Evolutionary conservation across 2,113 vertebrate genomes (phyloP).

Genomic region (Grammomys dolichurus): DNA sequence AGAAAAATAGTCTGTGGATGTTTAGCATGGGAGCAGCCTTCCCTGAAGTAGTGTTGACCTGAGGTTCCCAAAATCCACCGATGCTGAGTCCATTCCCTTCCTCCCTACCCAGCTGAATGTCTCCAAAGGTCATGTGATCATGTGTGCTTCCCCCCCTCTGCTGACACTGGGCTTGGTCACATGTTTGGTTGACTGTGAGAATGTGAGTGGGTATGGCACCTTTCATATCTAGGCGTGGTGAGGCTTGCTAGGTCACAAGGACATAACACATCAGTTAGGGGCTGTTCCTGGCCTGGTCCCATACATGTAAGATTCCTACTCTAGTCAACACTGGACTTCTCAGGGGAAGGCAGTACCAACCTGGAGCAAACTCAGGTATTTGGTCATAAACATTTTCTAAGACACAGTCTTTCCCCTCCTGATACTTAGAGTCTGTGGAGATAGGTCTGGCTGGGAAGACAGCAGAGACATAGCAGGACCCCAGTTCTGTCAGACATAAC

Average conservation of each 20-base stretch:
- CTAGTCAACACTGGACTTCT: background rate
- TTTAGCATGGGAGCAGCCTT: background rate
- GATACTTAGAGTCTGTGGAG: too few relatives aligned
- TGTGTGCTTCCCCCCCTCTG: background rate
- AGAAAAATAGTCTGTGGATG: background rate
- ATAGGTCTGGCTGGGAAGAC: background rate
- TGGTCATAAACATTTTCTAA: background rate
- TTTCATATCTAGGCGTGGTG: fast-evolving
- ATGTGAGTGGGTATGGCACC: background rate
- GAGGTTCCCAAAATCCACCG: background rate
- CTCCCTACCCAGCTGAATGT: background rate
- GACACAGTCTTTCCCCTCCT: background rate
- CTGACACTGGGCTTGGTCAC: background rate
- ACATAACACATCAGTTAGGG: fast-evolving
- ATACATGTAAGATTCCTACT: background rate
- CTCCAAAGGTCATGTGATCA: background rate
- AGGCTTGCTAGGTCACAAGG: background rate
- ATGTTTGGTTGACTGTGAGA: background rate
- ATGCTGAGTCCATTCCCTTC: background rate
- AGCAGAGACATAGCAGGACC: fast-evolving
- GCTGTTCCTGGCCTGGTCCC: background rate
- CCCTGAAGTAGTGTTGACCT: background rate
- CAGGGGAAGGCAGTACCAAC: fast-evolving
- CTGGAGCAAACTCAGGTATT: background rate
- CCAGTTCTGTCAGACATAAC: background rate